Base-by-base conservation (phyloP, 1,140 invertebrate genomes). In the Ips nitidus region DNA sequence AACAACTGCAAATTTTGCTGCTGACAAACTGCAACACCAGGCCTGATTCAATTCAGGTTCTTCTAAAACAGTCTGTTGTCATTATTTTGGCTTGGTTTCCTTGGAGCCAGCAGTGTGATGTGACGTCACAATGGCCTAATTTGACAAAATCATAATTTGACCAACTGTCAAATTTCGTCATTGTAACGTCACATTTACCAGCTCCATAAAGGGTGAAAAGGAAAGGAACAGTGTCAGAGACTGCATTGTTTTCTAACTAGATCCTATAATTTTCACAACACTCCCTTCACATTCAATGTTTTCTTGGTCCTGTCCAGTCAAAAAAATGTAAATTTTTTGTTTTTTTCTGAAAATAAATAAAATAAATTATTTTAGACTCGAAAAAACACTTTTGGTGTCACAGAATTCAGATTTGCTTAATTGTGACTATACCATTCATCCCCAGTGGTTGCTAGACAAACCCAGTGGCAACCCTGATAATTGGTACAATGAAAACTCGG, bases 361-460 rank as follows among this genome's bases (percentile, higher is more conserved):
- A 22, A 22, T 22, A 59, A 8, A n/a, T 50, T 38, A 8, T 37
- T 75, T 72, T 50, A 77, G 70, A 71, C 81, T 82, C 74, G 82
- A 83, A 75, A 75, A 77, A 37, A 78, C 82, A 72, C 79, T 81
- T 58, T 76, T 85, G 41, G 81, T 82, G n/a, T 83, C 83, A 3
- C 82, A 84, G 74, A 84, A 82, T 75, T 81, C 82, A 2, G 83
- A 85, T 66, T 71, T 85, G 7, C 68, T 85, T 55, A 83, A 83
- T 66, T 85, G 87, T 72, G 88, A 87, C 72, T 86, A 86, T 62
- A 85, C 84, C 58, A 85, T 88, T 4, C 86, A 87, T 73, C 86
- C 87, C 37, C 86, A 88, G 62, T 90, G 88, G 88, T 81, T 89
- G 42, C 76, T 88, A 39, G 88, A 90, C 73, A 85, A 75, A 77